phyloP scores from a whole-genome alignment of 2,797 vertebrate genomes.

The Gymnoscopelus microlampas region DNA sequence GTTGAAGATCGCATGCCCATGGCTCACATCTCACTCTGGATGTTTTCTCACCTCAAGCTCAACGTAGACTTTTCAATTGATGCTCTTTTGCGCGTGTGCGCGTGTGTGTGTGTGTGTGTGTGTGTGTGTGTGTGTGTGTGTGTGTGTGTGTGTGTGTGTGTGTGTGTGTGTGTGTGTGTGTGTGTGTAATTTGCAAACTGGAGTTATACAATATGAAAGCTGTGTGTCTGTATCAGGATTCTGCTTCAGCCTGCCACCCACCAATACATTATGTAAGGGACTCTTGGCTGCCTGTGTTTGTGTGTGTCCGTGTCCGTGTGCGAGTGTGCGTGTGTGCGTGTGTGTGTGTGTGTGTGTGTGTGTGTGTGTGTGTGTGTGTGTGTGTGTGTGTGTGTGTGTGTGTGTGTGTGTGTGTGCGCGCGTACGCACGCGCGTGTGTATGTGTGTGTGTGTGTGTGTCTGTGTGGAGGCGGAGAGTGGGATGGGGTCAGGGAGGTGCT shows the following conservation, averaged over 20 bases:
- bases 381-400: conserved; percentile 27
- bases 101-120: no score
- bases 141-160: neutral
- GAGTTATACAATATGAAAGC: conserved; percentile 33
- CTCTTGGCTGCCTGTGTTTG: conserved; percentile 12
- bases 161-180: neutral
- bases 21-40: no score
- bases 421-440: conserved; percentile 17
- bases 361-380: conserved; percentile 28
- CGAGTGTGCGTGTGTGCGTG: conserved; percentile 26
- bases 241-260: conserved; percentile 51
- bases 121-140: neutral
- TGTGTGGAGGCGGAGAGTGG: conserved; percentile 55
- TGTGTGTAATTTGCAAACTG: no score
- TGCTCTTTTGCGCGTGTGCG: neutral
- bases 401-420: conserved; percentile 18
- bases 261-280: conserved; percentile 71
- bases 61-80: neutral
- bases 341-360: conserved; percentile 13
- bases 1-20: no score
- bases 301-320: conserved; percentile 3
- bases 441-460: conserved; percentile 27
- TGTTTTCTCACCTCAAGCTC: no score
- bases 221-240: conserved; percentile 37
- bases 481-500: conserved; percentile 63